Evolutionary conservation across 2,113 vertebrate species (phyloP), one percentile per base, ranked within the genome.

Genomic region (Mixornis gularis): DNA sequence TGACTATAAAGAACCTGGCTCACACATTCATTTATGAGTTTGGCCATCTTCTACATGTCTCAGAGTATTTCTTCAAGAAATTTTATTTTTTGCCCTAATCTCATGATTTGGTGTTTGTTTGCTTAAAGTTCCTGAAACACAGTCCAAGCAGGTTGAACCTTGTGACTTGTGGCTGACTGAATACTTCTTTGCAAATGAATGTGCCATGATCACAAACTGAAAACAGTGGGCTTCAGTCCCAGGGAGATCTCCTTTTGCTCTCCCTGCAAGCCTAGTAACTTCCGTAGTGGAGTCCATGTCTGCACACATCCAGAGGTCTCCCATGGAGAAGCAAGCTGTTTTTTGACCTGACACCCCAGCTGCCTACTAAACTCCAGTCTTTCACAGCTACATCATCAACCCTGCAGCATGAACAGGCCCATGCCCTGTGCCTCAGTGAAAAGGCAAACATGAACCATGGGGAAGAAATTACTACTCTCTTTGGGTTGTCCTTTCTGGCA

Each of bases 101-200:
- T 87, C 60, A 83, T 71, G 12, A 87, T 92, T 95, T 82, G 79
- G 38, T 87, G 55, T 84, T 93, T 90, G 64, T 85, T 95, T 92
- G 65, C 79, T 91, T 86, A 59, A 85, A 81, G 55, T 85, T 93
- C 77, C 79, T 59, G 48, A 93, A 95, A 51, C 56, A 69, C 20
- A 87, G 63, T 83, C 71, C 76, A 88, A 85, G 40, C 55, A 76
- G 80, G 76, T 68, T 95, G 78, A 94, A 70, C 71, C 80, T 60
- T 77, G 68, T 89, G 93, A 94, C 94, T 82, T 93, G 77, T 85
- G 74, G 80, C 74, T 94, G 84, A 85, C 72, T 77, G 73, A 94
- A 92, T 53, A 63, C 49, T 85, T 80, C 82, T 92, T 92, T 79
- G 60, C 85, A 93, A 92, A 94, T 64, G 91, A 78, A 89, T 65